Evolutionary conservation across 2,888 invertebrate species (phyloP), one percentile per base, ranked within the genome.

Genomic region (Apeira syringaria): DNA sequence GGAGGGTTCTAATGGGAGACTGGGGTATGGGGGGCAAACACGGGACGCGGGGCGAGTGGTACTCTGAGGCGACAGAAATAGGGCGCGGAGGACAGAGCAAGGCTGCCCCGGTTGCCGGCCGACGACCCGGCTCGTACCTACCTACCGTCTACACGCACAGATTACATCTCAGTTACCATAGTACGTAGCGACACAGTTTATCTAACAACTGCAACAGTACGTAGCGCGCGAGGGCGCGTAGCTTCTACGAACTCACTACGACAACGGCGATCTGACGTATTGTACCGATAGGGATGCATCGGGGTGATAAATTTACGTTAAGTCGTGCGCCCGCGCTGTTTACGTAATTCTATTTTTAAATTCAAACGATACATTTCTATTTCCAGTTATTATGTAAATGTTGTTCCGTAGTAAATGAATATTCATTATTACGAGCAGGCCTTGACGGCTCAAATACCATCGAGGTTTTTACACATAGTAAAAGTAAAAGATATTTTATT

Each of bases 21-120:
- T 41, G 51, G 59, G 52, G 39, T 18, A 8, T 3, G 30, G 29
- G 63, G 61, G 56, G 38, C 32, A 50, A 11, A 32, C 5, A 37
- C 12, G 45, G 40, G 51, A 48, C 36, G 51, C 45, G 53, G 59
- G 52, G 53, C 51, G 56, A 59, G 68, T 58, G 64, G 57, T 58
- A 62, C 61, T 62, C 70, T 71, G 81, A 76, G 80, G 85, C 78
- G 84, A 84, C 86, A 87, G 86, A 89, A 88, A 89, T 89, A 88
- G 88, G 87, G 83, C 88, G 80, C 86, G 76, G 88, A 88, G 88
- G 89, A 87, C 88, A 81, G 83, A 84, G 86, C 88, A 89, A 89
- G 89, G 89, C 88, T 88, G 89, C 84, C 86, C 89, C 64, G 80
- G 84, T 86, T 89, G 72, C 53, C 75, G 88, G 82, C 66, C 88